Conservation (phyloP, 2,113 vertebrate genomes). For the Pluvianellus socialis region DNA sequence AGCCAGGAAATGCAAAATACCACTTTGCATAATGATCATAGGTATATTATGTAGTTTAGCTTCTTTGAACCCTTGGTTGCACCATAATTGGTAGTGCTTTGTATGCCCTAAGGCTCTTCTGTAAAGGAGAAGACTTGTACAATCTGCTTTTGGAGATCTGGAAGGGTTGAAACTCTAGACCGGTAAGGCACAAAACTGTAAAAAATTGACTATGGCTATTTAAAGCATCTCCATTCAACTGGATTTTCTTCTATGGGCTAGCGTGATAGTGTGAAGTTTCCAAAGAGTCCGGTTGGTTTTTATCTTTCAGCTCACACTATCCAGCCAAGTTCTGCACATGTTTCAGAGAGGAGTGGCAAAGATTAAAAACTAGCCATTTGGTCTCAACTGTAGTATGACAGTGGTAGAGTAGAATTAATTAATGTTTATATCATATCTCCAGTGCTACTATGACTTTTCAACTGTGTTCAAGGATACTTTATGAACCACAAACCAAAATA, state of each 20-base stretch:
- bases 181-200: neutral
- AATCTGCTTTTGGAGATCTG: neutral
- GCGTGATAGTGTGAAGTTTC: conserved; percentile 54
- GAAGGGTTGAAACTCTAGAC: neutral
- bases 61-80: neutral
- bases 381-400: neutral
- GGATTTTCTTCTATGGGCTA: neutral
- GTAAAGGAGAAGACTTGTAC: neutral
- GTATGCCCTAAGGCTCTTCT: neutral
- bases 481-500: neutral
- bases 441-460: neutral
- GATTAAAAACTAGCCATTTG: neutral
- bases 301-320: conserved; percentile 67
- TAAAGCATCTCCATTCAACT: neutral
- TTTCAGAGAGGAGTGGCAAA: conserved; percentile 15
- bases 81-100: neutral
- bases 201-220: neutral
- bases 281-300: conserved; percentile 53
- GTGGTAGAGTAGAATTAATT: neutral
- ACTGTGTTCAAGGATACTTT: neutral
- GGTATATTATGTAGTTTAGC: neutral
- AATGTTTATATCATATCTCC: neutral
- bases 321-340: conserved; percentile 68
- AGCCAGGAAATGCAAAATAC: neutral
- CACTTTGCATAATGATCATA: neutral